These are phyloP conservation scores for Cataglyphis livida DNA, from an alignment of 2,888 invertebrate species.

Conservation along the genomic window DNA sequence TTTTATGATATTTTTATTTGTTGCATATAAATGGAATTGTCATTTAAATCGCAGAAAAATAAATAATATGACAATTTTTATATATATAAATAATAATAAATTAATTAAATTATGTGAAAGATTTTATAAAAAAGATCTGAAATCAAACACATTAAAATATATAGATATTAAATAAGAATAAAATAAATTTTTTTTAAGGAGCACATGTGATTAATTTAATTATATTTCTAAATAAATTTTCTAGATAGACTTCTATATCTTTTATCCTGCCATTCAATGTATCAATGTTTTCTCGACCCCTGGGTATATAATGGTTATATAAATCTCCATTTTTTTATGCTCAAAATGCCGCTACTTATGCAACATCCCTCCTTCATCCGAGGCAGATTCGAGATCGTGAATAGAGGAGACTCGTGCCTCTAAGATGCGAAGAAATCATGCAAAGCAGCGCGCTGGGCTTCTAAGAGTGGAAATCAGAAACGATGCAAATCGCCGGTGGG, in stretches of 20 bases:
- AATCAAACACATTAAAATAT: neutral
- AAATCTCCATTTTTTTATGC: constrained; percentile 22
- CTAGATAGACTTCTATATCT: neutral
- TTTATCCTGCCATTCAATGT: no score
- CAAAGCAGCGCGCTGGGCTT: constrained; percentile 37
- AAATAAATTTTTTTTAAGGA: neutral
- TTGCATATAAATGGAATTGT: neutral
- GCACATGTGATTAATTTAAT: neutral
- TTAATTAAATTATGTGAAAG: neutral
- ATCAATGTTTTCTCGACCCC: neutral
- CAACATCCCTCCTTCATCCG: constrained; percentile 12
- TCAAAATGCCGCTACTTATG: constrained; percentile 21
- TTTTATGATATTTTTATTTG: neutral
- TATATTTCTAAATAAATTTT: neutral
- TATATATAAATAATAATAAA: neutral
- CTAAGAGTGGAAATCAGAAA: constrained; percentile 61
- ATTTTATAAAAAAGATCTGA: neutral
- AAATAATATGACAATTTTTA: neutral
- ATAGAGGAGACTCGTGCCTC: constrained; percentile 37
- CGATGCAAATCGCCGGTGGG: constrained; percentile 73
- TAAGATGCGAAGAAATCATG: constrained; percentile 47
- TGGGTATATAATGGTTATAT: neutral
- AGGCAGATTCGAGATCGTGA: constrained; percentile 18
- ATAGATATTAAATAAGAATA: neutral
- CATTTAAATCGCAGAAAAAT: neutral